These are phyloP conservation scores for Tenebrosternarchus preto DNA, from an alignment of 2,113 vertebrate species.

Conservation along the genomic window DNA sequence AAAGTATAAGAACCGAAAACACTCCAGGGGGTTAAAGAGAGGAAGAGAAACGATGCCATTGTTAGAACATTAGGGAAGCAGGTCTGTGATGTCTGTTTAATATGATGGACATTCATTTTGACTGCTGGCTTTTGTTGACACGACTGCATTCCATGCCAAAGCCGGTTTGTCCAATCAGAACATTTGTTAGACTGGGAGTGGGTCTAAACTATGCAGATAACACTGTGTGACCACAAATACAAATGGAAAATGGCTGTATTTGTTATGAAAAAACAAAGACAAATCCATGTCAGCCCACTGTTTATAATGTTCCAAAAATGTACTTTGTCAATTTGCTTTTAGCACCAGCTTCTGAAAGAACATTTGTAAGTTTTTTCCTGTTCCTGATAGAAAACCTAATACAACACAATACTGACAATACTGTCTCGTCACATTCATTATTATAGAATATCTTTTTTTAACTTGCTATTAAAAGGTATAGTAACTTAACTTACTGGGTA, in stretches of 20 bases:
- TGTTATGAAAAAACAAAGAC: neutral
- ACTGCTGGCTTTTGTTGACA: too few relatives aligned
- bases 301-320: neutral
- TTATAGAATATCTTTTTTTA: too few relatives aligned
- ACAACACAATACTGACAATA: too few relatives aligned
- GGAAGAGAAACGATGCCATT: neutral
- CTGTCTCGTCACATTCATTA: too few relatives aligned
- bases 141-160: neutral
- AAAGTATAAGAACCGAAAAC: too few relatives aligned
- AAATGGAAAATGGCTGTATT: neutral
- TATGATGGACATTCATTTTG: too few relatives aligned
- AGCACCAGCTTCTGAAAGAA: neutral
- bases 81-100: neutral
- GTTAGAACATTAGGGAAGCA: neutral
- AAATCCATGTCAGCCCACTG: neutral
- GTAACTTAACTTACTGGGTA: conserved; percentile 86
- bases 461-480: neutral
- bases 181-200: neutral
- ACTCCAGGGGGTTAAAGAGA: neutral
- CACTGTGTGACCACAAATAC: neutral
- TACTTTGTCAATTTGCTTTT: neutral
- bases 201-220: neutral
- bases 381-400: neutral
- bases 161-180: neutral
- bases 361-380: neutral